Percentiles rank a stretch among this genome's conserved stretches.
phyloP scores from a whole-genome alignment of 2,888 invertebrate genomes.

The Sialis lutaria region DNA sequence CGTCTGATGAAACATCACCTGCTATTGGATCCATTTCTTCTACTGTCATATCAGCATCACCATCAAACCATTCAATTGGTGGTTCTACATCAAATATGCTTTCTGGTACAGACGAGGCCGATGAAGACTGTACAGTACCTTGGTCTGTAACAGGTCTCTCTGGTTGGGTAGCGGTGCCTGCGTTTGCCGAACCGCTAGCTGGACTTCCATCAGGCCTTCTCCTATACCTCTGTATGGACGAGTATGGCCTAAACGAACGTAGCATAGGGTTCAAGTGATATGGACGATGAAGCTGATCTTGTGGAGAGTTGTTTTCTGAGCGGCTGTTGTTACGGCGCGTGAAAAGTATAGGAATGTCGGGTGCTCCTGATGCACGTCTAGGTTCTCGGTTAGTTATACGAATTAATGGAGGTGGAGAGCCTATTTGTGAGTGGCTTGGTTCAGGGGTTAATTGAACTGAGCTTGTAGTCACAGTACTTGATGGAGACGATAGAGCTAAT shows the following conservation, averaged over 20 bases:
- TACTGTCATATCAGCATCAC: background rate
- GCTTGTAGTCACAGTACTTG: no score
- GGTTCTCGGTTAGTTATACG: background rate
- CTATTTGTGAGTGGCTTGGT: background rate
- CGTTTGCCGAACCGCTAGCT: slow-evolving; percentile 3
- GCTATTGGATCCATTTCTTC: background rate
- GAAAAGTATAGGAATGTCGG: no score
- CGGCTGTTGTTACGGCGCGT: no score
- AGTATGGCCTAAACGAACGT: no score
- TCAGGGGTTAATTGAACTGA: background rate
- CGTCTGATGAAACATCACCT: background rate
- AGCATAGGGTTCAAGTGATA: no score
- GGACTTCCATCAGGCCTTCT: no score
- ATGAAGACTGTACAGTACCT: slow-evolving; percentile 4
- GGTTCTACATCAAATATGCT: background rate
- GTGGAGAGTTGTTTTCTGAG: no score
- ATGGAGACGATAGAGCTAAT: background rate
- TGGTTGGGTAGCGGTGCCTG: slow-evolving; percentile 7
- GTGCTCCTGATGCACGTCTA: no score
- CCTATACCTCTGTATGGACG: no score
- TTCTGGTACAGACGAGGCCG: background rate
- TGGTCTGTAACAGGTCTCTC: slow-evolving; percentile 2
- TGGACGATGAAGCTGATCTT: no score
- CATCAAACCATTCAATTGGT: background rate
- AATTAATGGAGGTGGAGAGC: slow-evolving; percentile 1